Base-by-base conservation (phyloP, 2,888 invertebrate species). In the Sarcophaga carnaria region DNA sequence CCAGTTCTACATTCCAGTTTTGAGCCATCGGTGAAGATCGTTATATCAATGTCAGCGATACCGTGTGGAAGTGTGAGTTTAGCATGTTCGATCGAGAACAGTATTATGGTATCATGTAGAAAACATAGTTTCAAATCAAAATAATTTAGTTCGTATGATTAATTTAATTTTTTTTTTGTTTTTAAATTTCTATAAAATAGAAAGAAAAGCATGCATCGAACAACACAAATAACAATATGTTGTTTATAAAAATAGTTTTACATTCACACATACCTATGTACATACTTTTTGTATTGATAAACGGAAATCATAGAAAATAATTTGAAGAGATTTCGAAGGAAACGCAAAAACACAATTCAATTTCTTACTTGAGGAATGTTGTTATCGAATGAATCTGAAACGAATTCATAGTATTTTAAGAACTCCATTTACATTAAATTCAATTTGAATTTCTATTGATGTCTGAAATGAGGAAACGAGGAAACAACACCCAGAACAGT, bases 401-500 rank as follows among this genome's bases (percentile, higher is more conserved):
- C 62, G 45, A 66, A 84, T 67, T 81, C 76, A 76, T 81, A 71
- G 70, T 74, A 81, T 86, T 86, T 75, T 63, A 74, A 81, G 75
- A 82, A 76, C 82, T 37, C 10, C 37, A 37, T 82, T 87, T 79
- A 60, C 76, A 87, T 81, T 79, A 81, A 84, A 87, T 81, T 81
- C 70, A 87, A 84, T 37, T 37, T 37, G 37, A 37, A 37, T 84
- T 87, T 84, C 78, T 66, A 70, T 79, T 67, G 67, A 45, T 47
- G 71, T 64, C 22, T 54, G 59, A 12, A 49, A 63, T 14, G 70
- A 62, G 59, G 14, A 62, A 62, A n/a, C 37, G 17, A 74, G 63
- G 12, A 47, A 54, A 76, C 63, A 63, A 69, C 49, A 54, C 17
- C 37, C 37, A 8, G 37, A 37, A 54, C 4, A 4, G 17, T 14